Evolutionary conservation across 2,113 vertebrate genomes (phyloP).

Genomic region (Silurus asotus): DNA sequence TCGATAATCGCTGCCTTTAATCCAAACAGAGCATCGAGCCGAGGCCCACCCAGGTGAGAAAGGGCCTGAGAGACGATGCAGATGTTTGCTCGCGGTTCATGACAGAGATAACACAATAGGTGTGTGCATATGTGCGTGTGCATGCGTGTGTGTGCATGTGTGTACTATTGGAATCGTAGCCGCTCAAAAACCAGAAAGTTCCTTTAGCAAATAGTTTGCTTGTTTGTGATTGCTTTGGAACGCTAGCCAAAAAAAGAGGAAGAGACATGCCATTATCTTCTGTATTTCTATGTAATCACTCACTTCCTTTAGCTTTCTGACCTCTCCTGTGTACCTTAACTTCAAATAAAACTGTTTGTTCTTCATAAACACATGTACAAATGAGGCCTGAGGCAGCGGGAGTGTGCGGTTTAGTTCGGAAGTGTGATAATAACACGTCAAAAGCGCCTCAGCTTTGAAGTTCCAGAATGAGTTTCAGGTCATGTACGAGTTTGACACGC

Average conservation of each 20-base stretch:
- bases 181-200: constrained; percentile 30
- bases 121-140: constrained; percentile 37
- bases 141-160: constrained; percentile 19
- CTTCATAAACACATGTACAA: constrained; percentile 22
- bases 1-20: constrained; percentile 59
- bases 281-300: constrained; percentile 30
- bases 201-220: constrained; percentile 51
- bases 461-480: constrained; percentile 25
- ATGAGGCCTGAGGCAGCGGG: constrained; percentile 8
- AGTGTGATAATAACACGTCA: constrained; percentile 31
- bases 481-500: constrained; percentile 1
- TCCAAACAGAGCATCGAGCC: constrained; percentile 60
- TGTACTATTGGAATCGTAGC: constrained; percentile 49
- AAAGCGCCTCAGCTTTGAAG: constrained; percentile 27
- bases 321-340: constrained; percentile 31
- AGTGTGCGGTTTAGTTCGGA: constrained; percentile 23
- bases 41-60: constrained; percentile 55
- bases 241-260: constrained; percentile 17
- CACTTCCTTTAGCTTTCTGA: constrained; percentile 43
- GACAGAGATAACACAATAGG: constrained; percentile 51
- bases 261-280: constrained; percentile 24
- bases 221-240: constrained; percentile 51
- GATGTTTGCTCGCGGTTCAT: constrained; percentile 54
- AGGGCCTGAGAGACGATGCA: constrained; percentile 52
- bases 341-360: constrained; percentile 31